phyloP scores from a whole-genome alignment of 2,113 vertebrate genomes.

The Lanius ludovicianus region DNA sequence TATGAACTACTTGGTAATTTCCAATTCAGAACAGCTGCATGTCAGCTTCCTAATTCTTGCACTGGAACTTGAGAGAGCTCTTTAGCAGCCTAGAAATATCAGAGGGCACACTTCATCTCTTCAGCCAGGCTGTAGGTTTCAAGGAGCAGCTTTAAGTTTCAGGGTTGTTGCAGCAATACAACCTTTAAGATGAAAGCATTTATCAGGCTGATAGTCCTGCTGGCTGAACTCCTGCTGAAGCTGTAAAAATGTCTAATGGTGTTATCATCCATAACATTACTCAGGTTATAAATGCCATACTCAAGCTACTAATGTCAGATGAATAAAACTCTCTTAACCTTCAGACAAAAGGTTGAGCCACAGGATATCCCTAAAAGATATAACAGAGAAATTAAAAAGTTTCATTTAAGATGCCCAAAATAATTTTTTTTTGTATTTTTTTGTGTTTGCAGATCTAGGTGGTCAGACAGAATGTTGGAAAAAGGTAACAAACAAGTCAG shows the following conservation, averaged over 20 bases:
- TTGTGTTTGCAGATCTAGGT: background rate
- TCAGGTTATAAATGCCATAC: conserved; percentile 51
- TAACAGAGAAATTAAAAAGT: background rate
- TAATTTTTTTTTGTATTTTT: background rate
- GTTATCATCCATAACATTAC: conserved; percentile 55
- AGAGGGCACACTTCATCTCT: conserved; percentile 14
- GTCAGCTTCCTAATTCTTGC: background rate
- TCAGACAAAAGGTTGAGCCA: conserved; percentile 46
- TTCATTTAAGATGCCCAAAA: background rate
- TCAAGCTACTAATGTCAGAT: conserved; percentile 37
- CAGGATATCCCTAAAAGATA: background rate
- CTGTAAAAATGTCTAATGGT: conserved; percentile 43
- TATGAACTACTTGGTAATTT: background rate
- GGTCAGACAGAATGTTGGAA: background rate
- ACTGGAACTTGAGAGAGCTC: background rate
- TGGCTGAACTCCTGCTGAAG: conserved; percentile 56
- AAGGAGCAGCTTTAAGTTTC: conserved; percentile 33
- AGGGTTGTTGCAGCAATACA: conserved; percentile 36
- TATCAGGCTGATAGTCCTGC: conserved; percentile 55
- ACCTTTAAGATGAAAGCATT: conserved; percentile 56
- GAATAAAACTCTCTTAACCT: conserved; percentile 50
- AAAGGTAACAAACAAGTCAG: background rate
- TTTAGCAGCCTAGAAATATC: conserved; percentile 21
- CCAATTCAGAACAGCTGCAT: background rate
- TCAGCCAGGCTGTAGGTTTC: conserved; percentile 28